A percentile compares a stretch with the other conserved stretches of the same genome.
Conservation (phyloP, 2,888 invertebrate genomes). For the Polyommatus icarus region DNA sequence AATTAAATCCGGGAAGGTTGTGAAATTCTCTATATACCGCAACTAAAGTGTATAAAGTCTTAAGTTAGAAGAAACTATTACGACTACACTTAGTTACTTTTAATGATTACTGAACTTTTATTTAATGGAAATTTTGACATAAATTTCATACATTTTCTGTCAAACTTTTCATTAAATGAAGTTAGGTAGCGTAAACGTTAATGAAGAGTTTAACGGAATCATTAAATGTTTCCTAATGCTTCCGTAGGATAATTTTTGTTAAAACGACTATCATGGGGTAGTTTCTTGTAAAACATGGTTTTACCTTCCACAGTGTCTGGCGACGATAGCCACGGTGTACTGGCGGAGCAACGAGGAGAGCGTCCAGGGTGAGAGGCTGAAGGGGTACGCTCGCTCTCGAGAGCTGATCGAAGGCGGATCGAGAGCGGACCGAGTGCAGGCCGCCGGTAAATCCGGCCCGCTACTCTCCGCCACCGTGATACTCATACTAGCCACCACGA, state of each 20-base stretch:
- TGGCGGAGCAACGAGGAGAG: slow-evolving; percentile 94
- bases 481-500: not conserved
- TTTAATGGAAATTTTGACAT: not conserved
- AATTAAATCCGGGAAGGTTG: not conserved
- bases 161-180: not conserved
- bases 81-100: not conserved
- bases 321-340: slow-evolving; percentile 92
- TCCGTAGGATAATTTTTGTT: not conserved
- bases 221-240: not conserved
- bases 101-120: not conserved
- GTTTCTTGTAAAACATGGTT: not conserved
- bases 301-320: slow-evolving; percentile 83
- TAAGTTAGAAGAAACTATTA: not conserved
- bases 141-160: not conserved
- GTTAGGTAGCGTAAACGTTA: not conserved
- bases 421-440: slow-evolving; percentile 88
- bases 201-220: not conserved
- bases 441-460: slow-evolving; percentile 69
- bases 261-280: not conserved
- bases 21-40: not conserved
- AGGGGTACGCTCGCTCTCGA: slow-evolving; percentile 88
- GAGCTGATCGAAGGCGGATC: slow-evolving; percentile 85
- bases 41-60: not conserved
- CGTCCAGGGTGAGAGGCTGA: slow-evolving; percentile 87
- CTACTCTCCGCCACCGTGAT: slow-evolving; percentile 37